A percentile compares a stretch with the other conserved stretches of the same genome.
phyloP scores from a whole-genome alignment of 2,113 vertebrate species.

The Pterocles burchelli region DNA sequence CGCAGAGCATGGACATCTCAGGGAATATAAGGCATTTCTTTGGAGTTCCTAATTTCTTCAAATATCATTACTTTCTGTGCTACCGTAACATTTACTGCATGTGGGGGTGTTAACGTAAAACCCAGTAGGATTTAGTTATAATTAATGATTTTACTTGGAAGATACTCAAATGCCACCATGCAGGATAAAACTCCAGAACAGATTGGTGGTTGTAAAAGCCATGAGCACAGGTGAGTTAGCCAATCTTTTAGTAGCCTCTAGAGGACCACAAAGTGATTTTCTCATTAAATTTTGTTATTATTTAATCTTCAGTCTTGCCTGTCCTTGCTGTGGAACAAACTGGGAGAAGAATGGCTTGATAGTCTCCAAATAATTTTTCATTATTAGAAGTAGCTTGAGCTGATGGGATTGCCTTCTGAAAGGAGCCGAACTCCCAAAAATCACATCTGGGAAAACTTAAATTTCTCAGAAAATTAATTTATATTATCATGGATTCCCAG shows the following conservation, averaged over 20 bases:
- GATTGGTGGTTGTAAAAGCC: background rate
- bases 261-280: background rate
- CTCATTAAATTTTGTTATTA: background rate
- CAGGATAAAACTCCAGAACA: background rate
- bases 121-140: background rate
- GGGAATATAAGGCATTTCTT: background rate
- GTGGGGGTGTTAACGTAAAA: accelerated
- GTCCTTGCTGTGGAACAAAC: background rate
- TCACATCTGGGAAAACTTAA: background rate
- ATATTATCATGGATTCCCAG: background rate
- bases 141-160: background rate
- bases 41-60: background rate
- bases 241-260: background rate
- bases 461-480: background rate
- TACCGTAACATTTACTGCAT: background rate
- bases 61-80: background rate
- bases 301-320: background rate
- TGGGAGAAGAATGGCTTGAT: background rate
- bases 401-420: background rate
- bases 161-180: background rate
- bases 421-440: background rate
- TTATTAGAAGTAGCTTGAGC: background rate
- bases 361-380: background rate
- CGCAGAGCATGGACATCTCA: background rate
- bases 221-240: background rate